These are phyloP conservation scores for Chiroxiphia lanceolata DNA, from an alignment of 2,797 vertebrate genomes.

Conservation along the genomic window DNA sequence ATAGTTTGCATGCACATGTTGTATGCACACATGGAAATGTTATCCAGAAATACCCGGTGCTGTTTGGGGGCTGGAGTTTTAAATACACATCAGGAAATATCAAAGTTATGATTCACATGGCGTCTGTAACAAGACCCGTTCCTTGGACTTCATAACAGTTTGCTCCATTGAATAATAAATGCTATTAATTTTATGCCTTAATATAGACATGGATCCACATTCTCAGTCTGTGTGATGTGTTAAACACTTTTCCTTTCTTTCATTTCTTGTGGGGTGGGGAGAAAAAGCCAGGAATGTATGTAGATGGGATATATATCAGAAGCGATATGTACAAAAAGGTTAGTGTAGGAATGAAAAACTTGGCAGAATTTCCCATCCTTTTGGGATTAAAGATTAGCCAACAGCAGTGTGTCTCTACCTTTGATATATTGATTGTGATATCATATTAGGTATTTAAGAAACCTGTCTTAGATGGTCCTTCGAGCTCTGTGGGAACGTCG, in stretches of 20 bases:
- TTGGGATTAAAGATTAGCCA: not conserved
- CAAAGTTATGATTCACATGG: constrained; percentile 39
- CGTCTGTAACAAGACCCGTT: constrained; percentile 19
- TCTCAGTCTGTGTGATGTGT: not conserved
- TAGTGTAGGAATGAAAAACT: not conserved
- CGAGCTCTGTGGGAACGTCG: not conserved
- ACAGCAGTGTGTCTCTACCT: not conserved
- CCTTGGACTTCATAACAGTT: not conserved
- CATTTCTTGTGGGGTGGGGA: not conserved
- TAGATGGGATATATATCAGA: not conserved
- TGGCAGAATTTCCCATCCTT: not conserved
- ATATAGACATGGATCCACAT: constrained; percentile 29
- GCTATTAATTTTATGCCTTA: constrained; percentile 59
- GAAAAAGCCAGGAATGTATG: not conserved
- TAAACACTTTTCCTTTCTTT: constrained; percentile 12
- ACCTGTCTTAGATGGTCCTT: not conserved
- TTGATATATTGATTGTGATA: not conserved
- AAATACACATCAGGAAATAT: constrained; percentile 65
- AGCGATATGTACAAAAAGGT: not conserved
- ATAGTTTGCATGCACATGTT: constrained; percentile 39
- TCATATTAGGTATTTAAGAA: not conserved
- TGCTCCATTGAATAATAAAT: constrained; percentile 47
- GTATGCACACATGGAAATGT: constrained; percentile 35
- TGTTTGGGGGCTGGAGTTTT: constrained; percentile 37
- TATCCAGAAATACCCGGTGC: constrained; percentile 54